These are phyloP conservation scores for Nesidiocoris tenuis DNA, from an alignment of 2,888 invertebrate species.

Conservation along the genomic window DNA sequence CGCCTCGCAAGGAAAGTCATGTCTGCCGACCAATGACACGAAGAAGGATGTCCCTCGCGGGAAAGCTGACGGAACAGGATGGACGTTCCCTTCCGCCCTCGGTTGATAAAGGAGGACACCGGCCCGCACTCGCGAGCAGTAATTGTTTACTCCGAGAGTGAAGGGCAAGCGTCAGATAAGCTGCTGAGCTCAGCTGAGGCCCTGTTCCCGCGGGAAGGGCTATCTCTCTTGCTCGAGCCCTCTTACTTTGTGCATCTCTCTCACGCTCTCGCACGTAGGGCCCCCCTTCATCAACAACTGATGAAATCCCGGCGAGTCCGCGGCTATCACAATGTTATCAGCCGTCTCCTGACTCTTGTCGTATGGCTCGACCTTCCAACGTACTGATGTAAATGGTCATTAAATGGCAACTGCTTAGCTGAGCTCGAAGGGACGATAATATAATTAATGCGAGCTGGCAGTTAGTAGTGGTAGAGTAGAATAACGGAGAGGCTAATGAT, in stretches of 20 bases:
- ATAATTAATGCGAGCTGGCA: neutral
- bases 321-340: neutral
- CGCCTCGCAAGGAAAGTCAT: neutral
- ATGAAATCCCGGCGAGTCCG: neutral
- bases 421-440: neutral
- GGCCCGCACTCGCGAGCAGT: neutral
- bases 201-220: neutral
- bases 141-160: neutral
- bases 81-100: neutral
- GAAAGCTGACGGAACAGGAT: neutral
- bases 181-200: neutral
- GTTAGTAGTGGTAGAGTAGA: no score
- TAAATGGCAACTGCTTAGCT: neutral
- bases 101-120: neutral
- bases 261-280: neutral
- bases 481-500: no score
- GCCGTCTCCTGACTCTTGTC: neutral
- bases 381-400: neutral
- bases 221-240: neutral
- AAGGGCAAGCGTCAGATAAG: neutral
- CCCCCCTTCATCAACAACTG: neutral
- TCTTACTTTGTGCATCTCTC: neutral
- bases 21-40: neutral
- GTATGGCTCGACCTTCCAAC: neutral
- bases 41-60: neutral